These are phyloP conservation scores for Pristionchus arcanus DNA, from an alignment of 2,888 invertebrate genomes.

Conservation along the genomic window DNA sequence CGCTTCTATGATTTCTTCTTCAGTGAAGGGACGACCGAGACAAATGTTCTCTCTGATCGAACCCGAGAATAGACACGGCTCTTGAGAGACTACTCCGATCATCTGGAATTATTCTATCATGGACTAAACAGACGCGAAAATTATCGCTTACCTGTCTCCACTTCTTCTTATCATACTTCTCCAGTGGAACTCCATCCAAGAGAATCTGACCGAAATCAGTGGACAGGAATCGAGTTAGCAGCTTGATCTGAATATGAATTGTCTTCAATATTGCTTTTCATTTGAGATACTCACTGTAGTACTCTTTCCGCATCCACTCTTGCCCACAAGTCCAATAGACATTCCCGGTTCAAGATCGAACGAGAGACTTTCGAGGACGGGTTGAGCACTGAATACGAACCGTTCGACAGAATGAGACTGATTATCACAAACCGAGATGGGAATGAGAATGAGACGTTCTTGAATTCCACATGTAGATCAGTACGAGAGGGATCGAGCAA, in stretches of 20 bases:
- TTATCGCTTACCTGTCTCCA: neutral
- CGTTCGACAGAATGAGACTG: neutral
- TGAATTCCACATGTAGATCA: constrained; percentile 16
- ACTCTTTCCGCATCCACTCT: constrained; percentile 53
- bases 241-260: neutral
- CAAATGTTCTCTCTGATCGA: constrained; percentile 43
- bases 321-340: constrained; percentile 34
- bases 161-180: constrained; percentile 4
- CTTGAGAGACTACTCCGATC: constrained; percentile 52
- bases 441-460: neutral
- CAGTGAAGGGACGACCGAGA: constrained; percentile 19
- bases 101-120: neutral
- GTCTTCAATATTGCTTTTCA: neutral
- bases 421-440: neutral
- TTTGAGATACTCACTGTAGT: neutral
- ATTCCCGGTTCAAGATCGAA: constrained; percentile 1
- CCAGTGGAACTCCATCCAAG: neutral
- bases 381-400: neutral
- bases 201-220: neutral
- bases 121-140: neutral
- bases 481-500: neutral
- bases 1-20: neutral
- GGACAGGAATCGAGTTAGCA: constrained; percentile 26
- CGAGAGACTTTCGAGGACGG: constrained; percentile 3
- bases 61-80: constrained; percentile 28